Evolutionary conservation across 1,140 invertebrate species (phyloP).

Genomic region (Atta texana): DNA sequence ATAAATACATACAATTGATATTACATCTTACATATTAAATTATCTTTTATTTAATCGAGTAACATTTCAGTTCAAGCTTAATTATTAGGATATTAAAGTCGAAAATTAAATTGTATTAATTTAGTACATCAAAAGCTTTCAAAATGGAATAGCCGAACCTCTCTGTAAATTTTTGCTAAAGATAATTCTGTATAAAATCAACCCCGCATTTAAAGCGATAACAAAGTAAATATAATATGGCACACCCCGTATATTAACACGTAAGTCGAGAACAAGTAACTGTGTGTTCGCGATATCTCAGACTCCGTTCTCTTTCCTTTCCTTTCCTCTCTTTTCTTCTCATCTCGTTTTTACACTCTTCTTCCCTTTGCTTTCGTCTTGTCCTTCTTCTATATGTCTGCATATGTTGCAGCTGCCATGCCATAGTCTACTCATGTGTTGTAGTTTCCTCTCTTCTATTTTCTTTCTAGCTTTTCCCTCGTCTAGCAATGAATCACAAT

Average conservation of each 20-base stretch:
- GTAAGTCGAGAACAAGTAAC: constrained; percentile 72
- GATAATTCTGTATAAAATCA: neutral
- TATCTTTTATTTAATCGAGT: neutral
- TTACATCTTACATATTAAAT: too few species aligned
- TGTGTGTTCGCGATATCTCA: constrained; percentile 72
- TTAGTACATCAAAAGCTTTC: neutral
- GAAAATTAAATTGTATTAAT: neutral
- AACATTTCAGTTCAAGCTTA: neutral
- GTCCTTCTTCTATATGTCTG: constrained; percentile 30
- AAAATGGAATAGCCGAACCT: neutral
- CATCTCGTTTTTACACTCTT: neutral
- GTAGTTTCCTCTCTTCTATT: constrained; percentile 36
- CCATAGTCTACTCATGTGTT: constrained; percentile 48
- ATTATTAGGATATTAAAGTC: neutral
- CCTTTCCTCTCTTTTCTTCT: neutral
- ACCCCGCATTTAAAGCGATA: neutral
- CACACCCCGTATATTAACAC: constrained; percentile 59
- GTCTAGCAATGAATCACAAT: constrained; percentile 72
- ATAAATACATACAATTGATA: too few species aligned
- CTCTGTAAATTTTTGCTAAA: neutral
- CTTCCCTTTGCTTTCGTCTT: neutral
- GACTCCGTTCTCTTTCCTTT: neutral
- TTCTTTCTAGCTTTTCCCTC: constrained; percentile 27
- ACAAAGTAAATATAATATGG: neutral
- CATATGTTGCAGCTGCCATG: constrained; percentile 57